A percentile compares a stretch with the other conserved stretches of the same genome.
Conservation (phyloP, 2,113 vertebrate genomes). For the Protobothrops mucrosquamatus region DNA sequence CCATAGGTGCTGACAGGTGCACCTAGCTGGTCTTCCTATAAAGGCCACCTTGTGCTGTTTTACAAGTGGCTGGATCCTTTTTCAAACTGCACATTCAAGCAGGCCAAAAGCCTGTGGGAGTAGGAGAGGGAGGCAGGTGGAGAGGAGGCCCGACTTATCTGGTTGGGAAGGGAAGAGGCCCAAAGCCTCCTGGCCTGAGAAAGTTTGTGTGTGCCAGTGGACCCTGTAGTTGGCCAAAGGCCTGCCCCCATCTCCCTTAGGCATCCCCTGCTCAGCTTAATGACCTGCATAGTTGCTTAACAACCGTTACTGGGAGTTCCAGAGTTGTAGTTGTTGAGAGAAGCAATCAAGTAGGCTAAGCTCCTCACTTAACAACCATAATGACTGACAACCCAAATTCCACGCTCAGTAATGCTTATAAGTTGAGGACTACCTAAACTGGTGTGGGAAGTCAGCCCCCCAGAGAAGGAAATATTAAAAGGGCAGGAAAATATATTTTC, state of each 20-base stretch:
- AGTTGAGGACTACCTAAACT: background rate
- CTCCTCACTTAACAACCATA: background rate
- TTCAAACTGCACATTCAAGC: background rate
- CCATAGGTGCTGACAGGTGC: background rate
- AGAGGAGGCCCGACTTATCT: no score
- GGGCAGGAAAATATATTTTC: no score
- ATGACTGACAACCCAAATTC: background rate
- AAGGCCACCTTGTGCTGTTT: background rate
- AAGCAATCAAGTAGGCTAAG: background rate
- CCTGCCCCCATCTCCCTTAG: background rate
- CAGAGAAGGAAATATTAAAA: no score
- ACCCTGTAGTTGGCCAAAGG: background rate
- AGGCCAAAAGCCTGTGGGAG: background rate
- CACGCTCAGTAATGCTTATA: background rate
- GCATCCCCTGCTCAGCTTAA: background rate
- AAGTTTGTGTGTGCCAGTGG: background rate
- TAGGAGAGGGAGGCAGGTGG: no score
- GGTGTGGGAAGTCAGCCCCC: no score
- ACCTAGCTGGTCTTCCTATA: background rate
- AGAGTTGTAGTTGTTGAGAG: background rate
- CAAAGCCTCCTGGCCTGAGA: no score
- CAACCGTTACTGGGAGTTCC: no score
- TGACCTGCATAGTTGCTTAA: background rate
- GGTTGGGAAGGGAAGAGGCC: no score
- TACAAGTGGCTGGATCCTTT: background rate